Evolutionary conservation across 2,797 vertebrate species (phyloP), one percentile per base, ranked within the genome.

Genomic region (Neosilurus mollespiculum): DNA sequence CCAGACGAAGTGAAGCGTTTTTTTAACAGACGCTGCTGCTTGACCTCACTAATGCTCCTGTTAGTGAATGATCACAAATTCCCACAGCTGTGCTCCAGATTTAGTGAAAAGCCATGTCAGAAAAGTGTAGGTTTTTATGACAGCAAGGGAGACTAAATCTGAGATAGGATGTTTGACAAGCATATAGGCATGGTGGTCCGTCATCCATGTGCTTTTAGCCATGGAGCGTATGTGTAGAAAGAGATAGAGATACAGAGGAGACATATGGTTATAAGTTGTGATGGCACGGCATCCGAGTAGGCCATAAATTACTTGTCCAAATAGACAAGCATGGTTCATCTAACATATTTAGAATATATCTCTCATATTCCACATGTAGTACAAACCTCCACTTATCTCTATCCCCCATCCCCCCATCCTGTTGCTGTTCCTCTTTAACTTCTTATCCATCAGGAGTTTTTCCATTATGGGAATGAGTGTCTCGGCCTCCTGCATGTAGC

Each of bases 371-470:
- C 12, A 20, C 26, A 69, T 77, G 64, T 71, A 51, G 59, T 65
- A 26, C 1, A 51, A 75, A 53, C 34, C 65, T 83, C 56, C 6
- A 51, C 34, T 80, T 81, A 43, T 66, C 59, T 78, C 9, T 43
- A 72, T 53, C 11, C 18, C 43, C n/a, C 14, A 78, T 15, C 16
- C 10, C 26, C 1, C 34, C 9, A 26, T 79, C 64, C 26, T 26
- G 75, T 67, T 61, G 53, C 2, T 54, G 16, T 14, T 81, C n/a
- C 66, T 76, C 64, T 73, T 80, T 75, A 85, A 72, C 61, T 81
- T 78, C 26, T 49, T 51, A 77, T 87, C 65, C 73, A 79, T 87
- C 51, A 82, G 62, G 62, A 6, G 11, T 83, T 86, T 73, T 83
- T 77, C 53, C 11, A 81, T 86, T 84, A 67, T 37, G 49, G 78